These are phyloP conservation scores for Lerista edwardsae DNA, from an alignment of 2,797 vertebrate species.

Conservation along the genomic window DNA sequence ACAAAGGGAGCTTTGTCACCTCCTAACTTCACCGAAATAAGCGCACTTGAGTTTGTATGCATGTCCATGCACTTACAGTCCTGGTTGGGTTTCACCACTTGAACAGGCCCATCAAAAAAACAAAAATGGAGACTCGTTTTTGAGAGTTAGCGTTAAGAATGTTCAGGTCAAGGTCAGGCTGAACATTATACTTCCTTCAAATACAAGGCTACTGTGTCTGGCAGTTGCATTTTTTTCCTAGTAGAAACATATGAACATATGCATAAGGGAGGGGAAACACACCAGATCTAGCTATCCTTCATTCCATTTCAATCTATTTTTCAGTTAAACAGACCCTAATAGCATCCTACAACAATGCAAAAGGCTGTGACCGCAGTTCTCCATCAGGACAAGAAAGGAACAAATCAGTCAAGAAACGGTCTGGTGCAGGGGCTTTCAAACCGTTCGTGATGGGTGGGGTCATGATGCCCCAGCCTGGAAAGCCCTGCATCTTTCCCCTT, in stretches of 20 bases:
- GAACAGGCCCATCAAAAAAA: conserved; percentile 24
- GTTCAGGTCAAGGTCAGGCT: conserved; percentile 56
- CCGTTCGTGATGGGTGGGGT: no score
- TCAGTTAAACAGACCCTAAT: not conserved
- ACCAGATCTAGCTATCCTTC: no score
- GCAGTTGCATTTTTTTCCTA: conserved; percentile 18
- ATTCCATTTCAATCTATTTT: not conserved
- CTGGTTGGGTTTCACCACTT: conserved; percentile 38
- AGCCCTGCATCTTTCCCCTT: no score
- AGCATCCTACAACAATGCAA: conserved; percentile 23
- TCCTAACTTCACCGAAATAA: conserved; percentile 64
- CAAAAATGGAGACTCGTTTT: conserved; percentile 58
- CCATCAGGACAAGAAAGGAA: not conserved
- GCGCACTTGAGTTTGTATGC: conserved; percentile 31
- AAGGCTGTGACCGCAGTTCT: no score
- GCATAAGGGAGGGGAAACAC: not conserved
- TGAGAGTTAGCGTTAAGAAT: conserved; percentile 59
- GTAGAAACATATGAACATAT: conserved; percentile 22
- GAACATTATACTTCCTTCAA: conserved; percentile 55
- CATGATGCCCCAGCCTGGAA: no score
- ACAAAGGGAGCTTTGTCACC: conserved; percentile 73
- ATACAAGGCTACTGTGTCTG: conserved; percentile 53
- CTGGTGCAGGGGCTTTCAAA: no score
- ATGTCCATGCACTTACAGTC: conserved; percentile 43
- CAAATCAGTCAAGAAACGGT: not conserved